These are phyloP conservation scores for Daboia siamensis DNA, from an alignment of 2,113 vertebrate genomes.

Conservation along the genomic window DNA sequence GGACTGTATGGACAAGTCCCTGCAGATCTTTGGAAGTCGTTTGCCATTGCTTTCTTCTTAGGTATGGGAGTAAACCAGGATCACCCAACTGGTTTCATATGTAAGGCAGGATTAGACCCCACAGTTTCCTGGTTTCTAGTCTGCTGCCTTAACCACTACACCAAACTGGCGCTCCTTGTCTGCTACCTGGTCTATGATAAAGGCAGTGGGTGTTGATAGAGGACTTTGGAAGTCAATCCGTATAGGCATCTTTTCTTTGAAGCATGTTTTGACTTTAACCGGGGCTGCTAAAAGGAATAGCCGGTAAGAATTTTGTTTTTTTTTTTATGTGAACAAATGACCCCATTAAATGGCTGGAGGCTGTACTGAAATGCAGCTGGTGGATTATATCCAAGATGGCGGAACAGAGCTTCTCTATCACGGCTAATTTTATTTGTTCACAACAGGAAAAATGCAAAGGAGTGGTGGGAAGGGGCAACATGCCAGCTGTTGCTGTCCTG, in stretches of 20 bases:
- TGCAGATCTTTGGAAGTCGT: neutral
- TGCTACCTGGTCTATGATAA: neutral
- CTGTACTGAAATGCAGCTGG: neutral
- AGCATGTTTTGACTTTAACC: neutral
- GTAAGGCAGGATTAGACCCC: neutral
- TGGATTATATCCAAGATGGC: neutral
- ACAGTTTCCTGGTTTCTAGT: neutral
- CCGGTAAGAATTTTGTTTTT: neutral
- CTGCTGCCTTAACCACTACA: neutral
- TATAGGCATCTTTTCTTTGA: neutral
- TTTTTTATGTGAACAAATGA: neutral
- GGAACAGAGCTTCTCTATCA: neutral
- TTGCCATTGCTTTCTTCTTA: neutral
- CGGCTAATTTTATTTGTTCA: neutral
- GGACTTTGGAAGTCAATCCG: neutral
- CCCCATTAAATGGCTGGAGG: neutral
- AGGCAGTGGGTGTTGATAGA: neutral
- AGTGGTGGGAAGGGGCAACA: neutral
- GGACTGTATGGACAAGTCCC: neutral
- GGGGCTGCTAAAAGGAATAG: neutral
- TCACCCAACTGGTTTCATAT: neutral
- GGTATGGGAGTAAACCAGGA: neutral
- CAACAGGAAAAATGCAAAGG: neutral
- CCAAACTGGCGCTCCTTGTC: neutral
- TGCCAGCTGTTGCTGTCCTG: constrained; percentile 51